Evolutionary conservation across 2,888 invertebrate species (phyloP), one percentile per base, ranked within the genome.

Genomic region (Anagyrus pseudococci): DNA sequence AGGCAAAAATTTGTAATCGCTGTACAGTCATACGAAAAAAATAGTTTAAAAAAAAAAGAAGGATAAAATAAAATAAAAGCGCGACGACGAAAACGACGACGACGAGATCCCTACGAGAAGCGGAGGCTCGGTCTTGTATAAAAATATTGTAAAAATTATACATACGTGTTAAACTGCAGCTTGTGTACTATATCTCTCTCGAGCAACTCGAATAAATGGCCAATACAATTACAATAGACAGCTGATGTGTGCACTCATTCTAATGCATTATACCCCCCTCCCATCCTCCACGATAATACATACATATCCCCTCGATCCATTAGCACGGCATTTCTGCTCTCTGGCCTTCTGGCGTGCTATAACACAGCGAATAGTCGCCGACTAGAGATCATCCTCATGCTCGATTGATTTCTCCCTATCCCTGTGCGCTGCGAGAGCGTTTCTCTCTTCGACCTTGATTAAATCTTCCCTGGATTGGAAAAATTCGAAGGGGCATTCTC

Each of bases 121-220:
- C 19, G 22, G 56, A 6, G 25, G 22, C 58, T 57, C 48, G 54
- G 40, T 54, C 67, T 69, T 69, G 67, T 70, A 69, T 69, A 71
- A 73, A 75, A 70, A 70, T 73, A 78, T 74, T 80, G 80, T 80
- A 80, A 78, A 80, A 80, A 80, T 78, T 80, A 79, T 80, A 80
- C 76, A 80, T 80, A 80, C 76, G 75, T 79, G 77, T 79, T 78
- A 79, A 73, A 75, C 54, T 59, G 60, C 62, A 56, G 66, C 66
- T 66, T 66, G 63, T 66, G 66, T 66, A 63, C 63, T 66, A 66
- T 66, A 66, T 58, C 44, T 54, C 41, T 43, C 2, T 13, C 55
- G 48, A 56, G 56, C 15, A 60, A 56, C 13, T 63, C 63, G 66
- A 66, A 66, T 66, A 66, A 66, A 66, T 66, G 66, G 66, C 60